phyloP scores from a whole-genome alignment of 2,113 vertebrate species.

The Ptilorrhoa leucosticta region DNA sequence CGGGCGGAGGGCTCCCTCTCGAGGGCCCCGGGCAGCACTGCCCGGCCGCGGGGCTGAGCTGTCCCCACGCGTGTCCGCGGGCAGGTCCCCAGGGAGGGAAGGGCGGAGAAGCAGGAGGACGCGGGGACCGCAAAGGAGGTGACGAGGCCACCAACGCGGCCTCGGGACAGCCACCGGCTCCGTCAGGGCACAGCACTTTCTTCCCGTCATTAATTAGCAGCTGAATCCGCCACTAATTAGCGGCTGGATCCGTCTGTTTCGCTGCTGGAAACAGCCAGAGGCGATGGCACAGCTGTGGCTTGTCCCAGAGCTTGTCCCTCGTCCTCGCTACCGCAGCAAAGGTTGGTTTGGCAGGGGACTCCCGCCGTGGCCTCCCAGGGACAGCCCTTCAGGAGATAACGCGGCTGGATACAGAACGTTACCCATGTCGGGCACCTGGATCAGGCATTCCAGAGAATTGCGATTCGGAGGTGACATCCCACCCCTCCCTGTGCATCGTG shows the following conservation, averaged over 20 bases:
- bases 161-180: background rate
- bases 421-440: background rate
- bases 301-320: background rate
- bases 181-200: background rate
- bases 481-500: accelerated
- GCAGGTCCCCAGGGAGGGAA: background rate
- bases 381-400: background rate
- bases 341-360: background rate
- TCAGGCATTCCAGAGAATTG: background rate
- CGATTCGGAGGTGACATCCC: too few species aligned
- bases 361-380: background rate
- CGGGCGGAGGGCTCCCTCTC: constrained; percentile 33
- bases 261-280: background rate
- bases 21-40: background rate
- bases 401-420: accelerated
- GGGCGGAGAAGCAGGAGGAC: background rate
- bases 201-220: background rate
- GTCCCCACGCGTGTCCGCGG: background rate
- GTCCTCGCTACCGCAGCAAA: accelerated
- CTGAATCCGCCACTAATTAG: background rate
- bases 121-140: background rate
- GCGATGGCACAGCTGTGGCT: background rate
- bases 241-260: background rate
- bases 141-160: background rate
- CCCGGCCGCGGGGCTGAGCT: background rate